Conservation (phyloP, 2,888 invertebrate species). For the Epirrita christyi region DNA sequence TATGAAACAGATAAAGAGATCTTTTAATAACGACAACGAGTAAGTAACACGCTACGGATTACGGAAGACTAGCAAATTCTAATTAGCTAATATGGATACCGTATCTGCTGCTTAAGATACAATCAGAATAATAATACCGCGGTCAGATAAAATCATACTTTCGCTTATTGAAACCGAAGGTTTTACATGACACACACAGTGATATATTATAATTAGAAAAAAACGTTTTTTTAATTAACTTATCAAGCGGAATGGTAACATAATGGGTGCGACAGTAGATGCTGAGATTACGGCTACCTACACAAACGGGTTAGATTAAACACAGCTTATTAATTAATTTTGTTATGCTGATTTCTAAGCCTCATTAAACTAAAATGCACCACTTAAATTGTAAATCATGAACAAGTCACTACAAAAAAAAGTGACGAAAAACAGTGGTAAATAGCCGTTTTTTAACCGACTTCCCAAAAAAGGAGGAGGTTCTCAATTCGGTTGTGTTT, state of each 20-base stretch:
- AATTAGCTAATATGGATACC: constrained; percentile 42
- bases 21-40: neutral
- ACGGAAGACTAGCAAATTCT: constrained; percentile 33
- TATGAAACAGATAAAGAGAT: too few species aligned
- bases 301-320: constrained; percentile 30
- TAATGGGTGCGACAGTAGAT: constrained; percentile 53
- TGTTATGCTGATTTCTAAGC: neutral
- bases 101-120: constrained; percentile 47
- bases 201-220: constrained; percentile 48
- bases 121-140: constrained; percentile 34
- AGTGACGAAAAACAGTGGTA: too few species aligned
- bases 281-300: constrained; percentile 51
- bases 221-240: constrained; percentile 47
- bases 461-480: too few species aligned
- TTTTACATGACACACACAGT: constrained; percentile 36
- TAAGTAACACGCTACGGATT: constrained; percentile 23
- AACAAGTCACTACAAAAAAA: too few species aligned
- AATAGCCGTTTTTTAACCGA: too few species aligned
- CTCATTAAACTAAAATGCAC: too few species aligned
- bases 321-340: constrained; percentile 32
- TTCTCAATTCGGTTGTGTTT: too few species aligned
- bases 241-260: constrained; percentile 49
- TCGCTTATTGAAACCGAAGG: constrained; percentile 60
- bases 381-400: too few species aligned
- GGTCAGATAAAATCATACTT: constrained; percentile 57